Evolutionary conservation across 2,113 vertebrate species (phyloP).

Genomic region (Stigmatopora nigra): DNA sequence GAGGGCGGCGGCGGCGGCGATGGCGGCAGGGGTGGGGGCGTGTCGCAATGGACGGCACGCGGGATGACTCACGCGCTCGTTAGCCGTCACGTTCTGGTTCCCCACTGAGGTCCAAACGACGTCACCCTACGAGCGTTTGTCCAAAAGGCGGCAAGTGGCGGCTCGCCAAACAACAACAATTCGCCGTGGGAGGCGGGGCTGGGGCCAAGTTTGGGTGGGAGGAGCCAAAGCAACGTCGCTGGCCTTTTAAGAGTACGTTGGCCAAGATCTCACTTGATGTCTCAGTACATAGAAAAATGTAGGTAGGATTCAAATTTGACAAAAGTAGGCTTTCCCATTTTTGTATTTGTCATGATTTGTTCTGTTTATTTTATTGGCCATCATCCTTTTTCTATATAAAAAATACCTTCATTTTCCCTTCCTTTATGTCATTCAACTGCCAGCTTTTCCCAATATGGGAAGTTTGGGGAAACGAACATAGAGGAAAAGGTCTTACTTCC

Average conservation of each 20-base stretch:
- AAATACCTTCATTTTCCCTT: too few species aligned
- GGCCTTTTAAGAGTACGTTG: background rate
- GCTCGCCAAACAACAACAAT: slow-evolving; percentile 17
- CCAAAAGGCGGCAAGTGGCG: background rate
- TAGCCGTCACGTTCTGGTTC: slow-evolving; percentile 50
- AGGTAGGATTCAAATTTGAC: too few species aligned
- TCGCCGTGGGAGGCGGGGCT: slow-evolving; percentile 22
- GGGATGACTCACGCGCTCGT: slow-evolving; percentile 56
- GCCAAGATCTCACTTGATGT: background rate
- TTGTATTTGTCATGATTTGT: too few species aligned
- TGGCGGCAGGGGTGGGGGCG: slow-evolving; percentile 7
- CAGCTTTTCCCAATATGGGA: too few species aligned
- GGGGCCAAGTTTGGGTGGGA: slow-evolving; percentile 60
- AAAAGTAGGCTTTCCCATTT: too few species aligned
- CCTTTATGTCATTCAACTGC: too few species aligned
- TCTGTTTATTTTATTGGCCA: too few species aligned
- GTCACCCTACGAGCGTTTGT: background rate
- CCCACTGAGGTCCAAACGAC: background rate
- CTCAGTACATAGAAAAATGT: too few species aligned
- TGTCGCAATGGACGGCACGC: slow-evolving; percentile 18
- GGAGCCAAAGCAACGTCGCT: slow-evolving; percentile 64
- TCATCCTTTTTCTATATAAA: too few species aligned
- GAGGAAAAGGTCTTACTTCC: too few species aligned
- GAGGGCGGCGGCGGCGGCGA: background rate
- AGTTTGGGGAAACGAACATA: too few species aligned